These are phyloP conservation scores for Halocynthia aurantium DNA, from an alignment of 23 tunicate species.

Conservation along the genomic window DNA sequence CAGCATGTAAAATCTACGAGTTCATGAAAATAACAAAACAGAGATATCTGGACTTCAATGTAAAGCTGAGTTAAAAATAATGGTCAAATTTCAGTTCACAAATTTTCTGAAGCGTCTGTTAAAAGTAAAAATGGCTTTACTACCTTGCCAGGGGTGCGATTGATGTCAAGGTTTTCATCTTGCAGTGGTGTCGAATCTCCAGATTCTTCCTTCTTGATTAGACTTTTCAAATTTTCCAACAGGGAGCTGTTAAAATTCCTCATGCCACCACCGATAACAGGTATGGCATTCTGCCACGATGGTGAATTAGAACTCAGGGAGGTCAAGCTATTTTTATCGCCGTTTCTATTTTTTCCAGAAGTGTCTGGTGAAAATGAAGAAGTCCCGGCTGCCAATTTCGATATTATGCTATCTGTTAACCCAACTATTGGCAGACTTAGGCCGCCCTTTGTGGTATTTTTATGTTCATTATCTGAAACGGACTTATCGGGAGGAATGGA, in stretches of 20 bases:
- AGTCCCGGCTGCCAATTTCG: background rate
- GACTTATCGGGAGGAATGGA: slow-evolving; percentile 25
- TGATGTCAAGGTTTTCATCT: slow-evolving; percentile 27
- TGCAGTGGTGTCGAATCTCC: slow-evolving; percentile 61
- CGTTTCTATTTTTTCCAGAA: background rate
- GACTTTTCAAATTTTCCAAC: background rate
- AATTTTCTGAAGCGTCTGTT: too few species aligned
- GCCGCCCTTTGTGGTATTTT: background rate
- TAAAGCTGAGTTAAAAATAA: too few species aligned
- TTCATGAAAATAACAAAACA: too few species aligned
- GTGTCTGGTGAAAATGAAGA: background rate
- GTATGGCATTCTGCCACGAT: slow-evolving; percentile 41
- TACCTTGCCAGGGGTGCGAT: too few species aligned
- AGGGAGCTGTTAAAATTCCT: background rate
- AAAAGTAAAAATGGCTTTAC: too few species aligned
- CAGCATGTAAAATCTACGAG: too few species aligned
- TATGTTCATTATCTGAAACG: slow-evolving; percentile 21
- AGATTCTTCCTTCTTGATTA: background rate
- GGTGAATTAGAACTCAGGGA: too few species aligned
- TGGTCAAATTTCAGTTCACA: too few species aligned
- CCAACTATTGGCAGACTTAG: background rate
- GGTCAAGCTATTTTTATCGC: background rate
- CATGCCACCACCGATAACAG: slow-evolving; percentile 64
- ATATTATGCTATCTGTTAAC: background rate
- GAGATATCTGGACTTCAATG: too few species aligned